Base-by-base conservation (phyloP, 2,797 vertebrate species). In the Bryconaethiops microstoma region DNA sequence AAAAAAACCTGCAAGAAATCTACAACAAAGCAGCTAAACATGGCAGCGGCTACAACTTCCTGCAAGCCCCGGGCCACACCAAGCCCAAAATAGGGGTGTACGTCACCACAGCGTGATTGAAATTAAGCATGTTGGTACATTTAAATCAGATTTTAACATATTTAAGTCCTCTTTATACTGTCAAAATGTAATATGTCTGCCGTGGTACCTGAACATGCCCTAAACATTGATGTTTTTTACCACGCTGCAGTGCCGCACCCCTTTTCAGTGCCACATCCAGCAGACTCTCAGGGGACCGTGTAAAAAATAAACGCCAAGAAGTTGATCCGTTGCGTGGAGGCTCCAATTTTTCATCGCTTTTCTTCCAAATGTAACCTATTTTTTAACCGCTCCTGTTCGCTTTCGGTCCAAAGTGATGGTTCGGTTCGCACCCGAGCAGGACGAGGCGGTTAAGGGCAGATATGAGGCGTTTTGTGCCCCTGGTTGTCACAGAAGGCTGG, bases 1-100 rank as follows among this genome's bases (percentile, higher is more conserved):
- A 85, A 91, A 83, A 88, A 91, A 91, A 90, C 88, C 91, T 89
- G 90, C 83, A 88, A 91, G 88, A 89, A 90, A 86, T 90, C 92
- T 92, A 92, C 91, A 94, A 95, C 94, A 94, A 95, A 95, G 94
- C 94, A 89, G 91, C 92, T 88, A 88, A 93, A 94, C 91, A 94
- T 92, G 92, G 93, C 92, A 92, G 91, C 89, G 81, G 84, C 85
- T 89, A 88, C 90, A 91, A 92, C 94, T 95, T 94, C 92, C 93
- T 91, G 92, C 92, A 86, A 89, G 87, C 90, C 90, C 87, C 42
- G 86, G 89, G 62, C 83, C 83, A 83, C 87, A 88, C 88, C 89
- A 89, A 55, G 0, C 16, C 77, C 40, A 45, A 74, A 72, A 79
- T 39, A 65, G 85, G 90, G 90, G 85, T 72, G 14, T 75, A 5